These are phyloP conservation scores for Papilio polytes DNA, from an alignment of 1,140 invertebrate species.

Conservation along the genomic window DNA sequence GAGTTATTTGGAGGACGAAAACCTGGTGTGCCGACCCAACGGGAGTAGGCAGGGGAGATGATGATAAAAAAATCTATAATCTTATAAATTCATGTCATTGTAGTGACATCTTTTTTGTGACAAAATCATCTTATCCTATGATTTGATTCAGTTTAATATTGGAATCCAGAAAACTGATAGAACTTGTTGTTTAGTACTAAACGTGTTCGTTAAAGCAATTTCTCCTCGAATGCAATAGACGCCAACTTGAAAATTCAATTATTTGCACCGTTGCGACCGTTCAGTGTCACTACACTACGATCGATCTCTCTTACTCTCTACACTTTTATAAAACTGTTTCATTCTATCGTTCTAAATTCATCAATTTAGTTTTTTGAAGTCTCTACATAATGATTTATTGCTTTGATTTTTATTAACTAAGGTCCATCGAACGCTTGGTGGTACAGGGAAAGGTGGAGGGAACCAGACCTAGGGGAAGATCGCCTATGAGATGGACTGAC, in stretches of 20 bases:
- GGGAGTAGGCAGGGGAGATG: no score
- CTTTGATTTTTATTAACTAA: neutral
- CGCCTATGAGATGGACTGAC: no score
- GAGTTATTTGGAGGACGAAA: no score
- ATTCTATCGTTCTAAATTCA: neutral
- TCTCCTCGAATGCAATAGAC: conserved; percentile 21
- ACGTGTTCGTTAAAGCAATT: conserved; percentile 2
- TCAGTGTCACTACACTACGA: conserved; percentile 25
- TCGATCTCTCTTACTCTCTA: neutral
- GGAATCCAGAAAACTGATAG: neutral
- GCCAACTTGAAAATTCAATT: conserved; percentile 39
- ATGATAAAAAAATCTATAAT: no score
- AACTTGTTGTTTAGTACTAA: conserved; percentile 15
- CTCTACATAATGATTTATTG: neutral
- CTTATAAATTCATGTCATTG: no score
- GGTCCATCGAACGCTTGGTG: no score
- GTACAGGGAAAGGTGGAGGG: no score
- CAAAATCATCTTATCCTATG: no score
- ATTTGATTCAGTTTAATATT: neutral
- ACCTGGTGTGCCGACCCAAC: no score
- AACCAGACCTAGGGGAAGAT: no score
- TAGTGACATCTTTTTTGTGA: no score
- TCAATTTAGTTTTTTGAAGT: neutral
- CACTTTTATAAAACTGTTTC: conserved; percentile 32
- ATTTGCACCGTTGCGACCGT: conserved; percentile 5